Conservation (phyloP, 2,888 invertebrate genomes). For the Mythimna pallens region DNA sequence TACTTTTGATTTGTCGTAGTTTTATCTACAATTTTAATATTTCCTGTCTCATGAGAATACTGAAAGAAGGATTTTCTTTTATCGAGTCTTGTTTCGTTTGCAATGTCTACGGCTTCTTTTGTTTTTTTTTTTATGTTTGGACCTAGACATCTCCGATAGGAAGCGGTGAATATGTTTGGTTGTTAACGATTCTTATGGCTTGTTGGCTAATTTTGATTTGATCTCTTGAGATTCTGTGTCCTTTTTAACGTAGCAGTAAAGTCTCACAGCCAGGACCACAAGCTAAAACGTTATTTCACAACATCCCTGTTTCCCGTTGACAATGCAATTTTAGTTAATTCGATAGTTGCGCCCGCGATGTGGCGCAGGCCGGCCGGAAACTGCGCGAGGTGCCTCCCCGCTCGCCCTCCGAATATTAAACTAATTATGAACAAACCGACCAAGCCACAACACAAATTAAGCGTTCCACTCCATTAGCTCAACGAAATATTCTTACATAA, state of each 20-base stretch:
- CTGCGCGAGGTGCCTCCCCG: conserved; percentile 41
- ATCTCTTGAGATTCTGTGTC: neutral
- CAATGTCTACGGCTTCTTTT: conserved; percentile 16
- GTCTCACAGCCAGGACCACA: neutral
- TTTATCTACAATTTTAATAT: conserved; percentile 68
- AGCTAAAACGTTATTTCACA: conserved; percentile 44
- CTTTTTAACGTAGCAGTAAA: neutral
- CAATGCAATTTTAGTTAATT: conserved; percentile 89
- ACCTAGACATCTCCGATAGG: neutral
- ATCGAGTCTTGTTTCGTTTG: conserved; percentile 43
- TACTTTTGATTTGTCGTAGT: conserved; percentile 74
- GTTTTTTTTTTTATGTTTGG: conserved; percentile 14
- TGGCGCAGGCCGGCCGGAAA: conserved; percentile 54
- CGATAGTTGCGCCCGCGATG: conserved; percentile 71
- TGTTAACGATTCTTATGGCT: neutral
- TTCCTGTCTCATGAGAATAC: conserved; percentile 50
- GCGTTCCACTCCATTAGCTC: conserved; percentile 80
- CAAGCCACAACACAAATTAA: conserved; percentile 78
- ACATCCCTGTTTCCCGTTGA: conserved; percentile 74
- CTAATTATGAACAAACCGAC: conserved; percentile 86
- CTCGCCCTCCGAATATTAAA: conserved; percentile 80
- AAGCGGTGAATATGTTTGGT: neutral
- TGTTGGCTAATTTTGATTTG: neutral
- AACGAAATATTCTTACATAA: conserved; percentile 65
- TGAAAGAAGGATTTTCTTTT: conserved; percentile 34